These are phyloP conservation scores for Nothocercus nigrocapillus DNA, from an alignment of 2,113 vertebrate genomes.

Conservation along the genomic window DNA sequence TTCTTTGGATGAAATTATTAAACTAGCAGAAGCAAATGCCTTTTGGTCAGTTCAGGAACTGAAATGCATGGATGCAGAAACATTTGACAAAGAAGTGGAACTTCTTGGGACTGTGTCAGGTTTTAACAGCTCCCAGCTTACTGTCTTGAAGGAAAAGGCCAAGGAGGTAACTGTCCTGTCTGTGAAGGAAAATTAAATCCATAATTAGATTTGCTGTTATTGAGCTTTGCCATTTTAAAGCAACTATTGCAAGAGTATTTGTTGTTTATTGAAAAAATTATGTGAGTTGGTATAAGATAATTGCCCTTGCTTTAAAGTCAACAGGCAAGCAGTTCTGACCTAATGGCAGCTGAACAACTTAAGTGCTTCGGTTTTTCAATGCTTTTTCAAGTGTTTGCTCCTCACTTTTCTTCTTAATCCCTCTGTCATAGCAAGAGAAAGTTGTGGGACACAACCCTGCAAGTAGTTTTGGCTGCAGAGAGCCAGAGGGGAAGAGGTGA, in stretches of 20 bases:
- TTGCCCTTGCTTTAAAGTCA: slow-evolving; percentile 31
- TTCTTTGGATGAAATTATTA: slow-evolving; percentile 75
- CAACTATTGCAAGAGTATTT: slow-evolving; percentile 14
- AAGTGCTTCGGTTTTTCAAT: slow-evolving; percentile 1
- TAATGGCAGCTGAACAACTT: background rate
- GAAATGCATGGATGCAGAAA: slow-evolving; percentile 72
- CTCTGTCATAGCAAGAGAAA: background rate
- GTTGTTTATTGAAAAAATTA: slow-evolving; percentile 42
- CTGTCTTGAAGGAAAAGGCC: slow-evolving; percentile 80
- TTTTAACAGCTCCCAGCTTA: slow-evolving; percentile 75
- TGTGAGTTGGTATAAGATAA: background rate
- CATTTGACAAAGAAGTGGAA: slow-evolving; percentile 77
- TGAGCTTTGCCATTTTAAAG: slow-evolving; percentile 46
- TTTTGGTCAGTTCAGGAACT: slow-evolving; percentile 79
- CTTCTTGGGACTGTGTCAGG: slow-evolving; percentile 74
- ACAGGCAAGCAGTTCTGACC: background rate
- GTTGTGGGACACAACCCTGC: background rate
- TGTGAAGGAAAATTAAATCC: background rate
- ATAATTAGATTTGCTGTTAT: slow-evolving; percentile 41
- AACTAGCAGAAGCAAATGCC: slow-evolving; percentile 78
- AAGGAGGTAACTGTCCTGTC: slow-evolving; percentile 68
- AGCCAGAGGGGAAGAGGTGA: background rate
- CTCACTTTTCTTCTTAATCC: background rate
- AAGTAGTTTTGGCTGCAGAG: background rate
- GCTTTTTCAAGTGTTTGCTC: slow-evolving; percentile 11